Base-by-base conservation (phyloP, 2,113 vertebrate species). In the Acanthochromis polyacanthus region DNA sequence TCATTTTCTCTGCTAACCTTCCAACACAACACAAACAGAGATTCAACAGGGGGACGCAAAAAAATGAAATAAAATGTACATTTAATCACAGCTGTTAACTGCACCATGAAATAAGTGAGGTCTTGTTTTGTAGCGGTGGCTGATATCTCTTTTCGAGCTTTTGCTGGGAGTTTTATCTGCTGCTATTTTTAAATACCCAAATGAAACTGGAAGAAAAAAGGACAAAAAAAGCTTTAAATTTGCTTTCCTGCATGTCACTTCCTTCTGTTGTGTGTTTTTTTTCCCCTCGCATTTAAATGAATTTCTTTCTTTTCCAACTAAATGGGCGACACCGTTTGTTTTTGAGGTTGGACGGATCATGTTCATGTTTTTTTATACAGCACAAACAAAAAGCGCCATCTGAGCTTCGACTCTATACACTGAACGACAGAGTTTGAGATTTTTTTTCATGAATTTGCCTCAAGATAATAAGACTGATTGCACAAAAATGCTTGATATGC, bases 61-160 rank as follows among this genome's bases (percentile, higher is more conserved):
- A 40, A 1, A 19, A 36, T 11, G 5, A 3, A 43, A 43, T 4
- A 43, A 43, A 43, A 3, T 43, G 11, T 43, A 15, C 14, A 43
- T 15, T 43, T 43, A 43, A 43, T 43, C 17, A 23, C 4, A 16
- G 0, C 28, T 19, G 43, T 51, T 1, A 52, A 52, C 4, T 16
- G 38, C 5, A 38, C 25, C 51, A 36, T 22, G 8, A 51, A 66
- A 51, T 12, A 45, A 50, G 10, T 2, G 25, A 0, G 0, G 30
- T 4, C 46, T 19, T 6, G 46, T 48, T 48, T 15, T 20, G 51
- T 36, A 38, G 7, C 3, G n/a, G 10, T 9, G 25, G 23, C 2
- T 32, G 52, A 25, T 52, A 17, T 40, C 28, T 56, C 56, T 46
- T 9, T 17, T 19, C 38, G 7, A 11, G 23, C 17, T 40, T 28